Conservation (phyloP, 2,113 vertebrate species). For the Onychostoma macrolepis region DNA sequence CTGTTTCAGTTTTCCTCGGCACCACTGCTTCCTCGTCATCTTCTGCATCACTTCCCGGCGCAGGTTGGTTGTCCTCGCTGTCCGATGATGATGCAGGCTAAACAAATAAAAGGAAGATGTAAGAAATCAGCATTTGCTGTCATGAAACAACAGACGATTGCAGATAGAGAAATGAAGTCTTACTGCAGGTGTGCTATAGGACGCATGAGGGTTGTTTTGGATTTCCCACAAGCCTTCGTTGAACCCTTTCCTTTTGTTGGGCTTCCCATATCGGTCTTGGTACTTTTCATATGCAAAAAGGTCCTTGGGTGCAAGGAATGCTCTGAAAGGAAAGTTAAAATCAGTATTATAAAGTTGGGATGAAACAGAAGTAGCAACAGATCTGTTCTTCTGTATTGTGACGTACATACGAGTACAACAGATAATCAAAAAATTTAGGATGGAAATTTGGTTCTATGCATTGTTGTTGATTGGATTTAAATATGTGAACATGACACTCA, state of each 20-base stretch:
- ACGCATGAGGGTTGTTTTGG: conserved; percentile 97
- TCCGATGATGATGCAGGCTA: conserved; percentile 91
- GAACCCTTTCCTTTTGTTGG: conserved; percentile 99
- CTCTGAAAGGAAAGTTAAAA: conserved; percentile 71
- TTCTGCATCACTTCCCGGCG: conserved; percentile 73
- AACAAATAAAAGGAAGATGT: background rate
- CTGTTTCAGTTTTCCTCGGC: conserved; percentile 74
- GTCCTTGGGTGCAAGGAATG: conserved; percentile 95
- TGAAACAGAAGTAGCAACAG: background rate
- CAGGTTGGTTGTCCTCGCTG: conserved; percentile 84
- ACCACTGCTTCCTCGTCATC: conserved; percentile 78
- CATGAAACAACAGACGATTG: background rate
- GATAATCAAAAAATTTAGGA: background rate
- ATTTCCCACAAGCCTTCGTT: conserved; percentile 99
- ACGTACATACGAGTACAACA: background rate
- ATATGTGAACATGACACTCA: no score
- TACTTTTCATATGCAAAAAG: conserved; percentile 95
- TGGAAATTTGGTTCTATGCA: background rate
- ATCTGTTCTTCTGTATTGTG: background rate
- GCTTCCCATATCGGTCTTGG: conserved; percentile 93
- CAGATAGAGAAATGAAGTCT: background rate
- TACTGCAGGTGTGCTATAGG: conserved; percentile 90
- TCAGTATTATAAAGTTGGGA: background rate
- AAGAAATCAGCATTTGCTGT: background rate
- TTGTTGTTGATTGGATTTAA: background rate